Percentiles rank a stretch among this genome's conserved stretches.
Evolutionary conservation across 2,888 invertebrate species (phyloP).

Genomic region (Cristatella mucedo): DNA sequence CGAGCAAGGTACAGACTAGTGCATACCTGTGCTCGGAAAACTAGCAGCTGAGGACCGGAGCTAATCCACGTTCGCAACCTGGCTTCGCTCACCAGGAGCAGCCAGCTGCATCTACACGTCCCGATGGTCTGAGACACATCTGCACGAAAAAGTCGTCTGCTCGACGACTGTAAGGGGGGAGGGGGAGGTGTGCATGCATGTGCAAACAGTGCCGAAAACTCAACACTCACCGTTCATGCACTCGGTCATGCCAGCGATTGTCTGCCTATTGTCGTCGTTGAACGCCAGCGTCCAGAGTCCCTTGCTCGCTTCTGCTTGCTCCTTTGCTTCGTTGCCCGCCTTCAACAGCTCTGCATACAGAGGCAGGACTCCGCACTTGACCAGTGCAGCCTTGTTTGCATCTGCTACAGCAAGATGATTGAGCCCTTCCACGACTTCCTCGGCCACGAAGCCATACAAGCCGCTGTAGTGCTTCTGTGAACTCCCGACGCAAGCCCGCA

Average conservation of each 20-base stretch:
- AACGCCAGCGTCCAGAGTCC: conserved; percentile 6
- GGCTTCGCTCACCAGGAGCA: no score
- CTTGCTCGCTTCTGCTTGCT: conserved; percentile 7
- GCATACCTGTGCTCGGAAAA: no score
- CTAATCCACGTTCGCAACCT: no score
- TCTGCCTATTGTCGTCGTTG: background rate
- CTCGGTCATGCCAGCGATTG: background rate
- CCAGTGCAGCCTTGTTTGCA: background rate
- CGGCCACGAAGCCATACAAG: conserved; percentile 18
- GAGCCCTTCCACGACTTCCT: conserved; percentile 20
- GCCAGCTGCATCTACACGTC: no score
- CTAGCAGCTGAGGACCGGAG: no score
- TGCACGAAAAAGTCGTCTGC: no score
- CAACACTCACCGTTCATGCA: conserved; percentile 1
- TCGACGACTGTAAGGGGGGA: no score
- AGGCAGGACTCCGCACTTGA: conserved; percentile 4
- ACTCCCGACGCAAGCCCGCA: no score
- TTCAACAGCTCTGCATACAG: conserved; percentile 3
- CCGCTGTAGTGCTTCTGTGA: no score
- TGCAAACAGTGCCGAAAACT: background rate
- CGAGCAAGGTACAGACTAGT: no score
- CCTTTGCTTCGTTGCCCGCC: background rate
- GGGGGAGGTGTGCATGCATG: background rate
- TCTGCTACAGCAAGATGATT: conserved; percentile 12
- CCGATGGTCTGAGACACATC: no score